phyloP scores from a whole-genome alignment of 2,888 invertebrate species.

The Orgyia antiqua region DNA sequence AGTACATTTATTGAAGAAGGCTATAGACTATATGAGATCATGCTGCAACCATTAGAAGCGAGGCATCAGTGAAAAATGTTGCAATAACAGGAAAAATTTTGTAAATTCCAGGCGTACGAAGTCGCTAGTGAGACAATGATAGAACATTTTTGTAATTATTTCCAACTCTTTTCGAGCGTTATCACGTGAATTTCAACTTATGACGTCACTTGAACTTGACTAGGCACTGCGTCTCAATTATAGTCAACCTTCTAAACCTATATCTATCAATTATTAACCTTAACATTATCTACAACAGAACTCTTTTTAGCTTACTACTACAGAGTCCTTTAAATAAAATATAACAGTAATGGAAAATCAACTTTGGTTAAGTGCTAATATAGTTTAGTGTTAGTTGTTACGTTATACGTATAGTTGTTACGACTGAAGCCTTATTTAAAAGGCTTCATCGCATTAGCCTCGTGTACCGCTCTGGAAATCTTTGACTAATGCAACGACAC shows the following conservation, averaged over 20 bases:
- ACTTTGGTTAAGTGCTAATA: conserved; percentile 6
- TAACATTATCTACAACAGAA: conserved; percentile 1
- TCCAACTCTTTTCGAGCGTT: too few species aligned
- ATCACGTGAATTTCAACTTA: too few species aligned
- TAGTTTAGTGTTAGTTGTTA: conserved; percentile 2
- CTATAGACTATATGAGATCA: too few species aligned
- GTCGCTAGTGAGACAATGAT: too few species aligned
- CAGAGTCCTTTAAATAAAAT: background rate
- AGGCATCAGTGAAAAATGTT: too few species aligned
- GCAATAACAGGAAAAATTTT: too few species aligned
- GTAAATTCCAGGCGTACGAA: too few species aligned
- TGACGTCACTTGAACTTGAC: conserved; percentile 40
- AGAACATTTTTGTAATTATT: too few species aligned
- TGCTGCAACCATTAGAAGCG: too few species aligned
- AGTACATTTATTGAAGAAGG: too few species aligned
- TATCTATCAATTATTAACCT: conserved; percentile 6
- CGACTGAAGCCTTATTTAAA: conserved; percentile 31
- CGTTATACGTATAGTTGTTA: too few species aligned
- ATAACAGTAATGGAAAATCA: background rate
- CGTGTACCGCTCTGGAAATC: conserved; percentile 41
- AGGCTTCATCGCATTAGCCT: conserved; percentile 57
- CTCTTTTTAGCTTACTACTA: background rate
- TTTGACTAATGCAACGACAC: conserved; percentile 27
- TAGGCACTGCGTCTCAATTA: conserved; percentile 23
- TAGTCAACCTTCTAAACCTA: conserved; percentile 8